Percentiles rank a stretch among this genome's conserved stretches.
Evolutionary conservation across 2,797 vertebrate species (phyloP).

Genomic region (Tapirus indicus): DNA sequence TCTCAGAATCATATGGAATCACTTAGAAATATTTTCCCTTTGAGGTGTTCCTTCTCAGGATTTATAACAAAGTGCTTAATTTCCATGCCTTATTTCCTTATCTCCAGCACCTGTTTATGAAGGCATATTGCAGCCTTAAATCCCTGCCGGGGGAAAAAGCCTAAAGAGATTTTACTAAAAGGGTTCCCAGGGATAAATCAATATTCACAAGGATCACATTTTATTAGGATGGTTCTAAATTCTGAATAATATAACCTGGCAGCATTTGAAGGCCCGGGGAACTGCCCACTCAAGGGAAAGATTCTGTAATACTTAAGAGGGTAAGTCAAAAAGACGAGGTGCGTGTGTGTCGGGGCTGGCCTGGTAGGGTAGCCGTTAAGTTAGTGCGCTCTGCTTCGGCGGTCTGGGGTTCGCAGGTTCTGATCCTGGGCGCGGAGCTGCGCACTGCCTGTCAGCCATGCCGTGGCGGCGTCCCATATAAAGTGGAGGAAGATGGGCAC

Average conservation of each 20-base stretch:
- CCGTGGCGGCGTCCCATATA: too few relatives aligned
- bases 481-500: too few relatives aligned
- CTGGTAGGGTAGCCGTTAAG: too few relatives aligned
- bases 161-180: slow-evolving; percentile 10
- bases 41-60: neutral
- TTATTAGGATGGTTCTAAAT: slow-evolving; percentile 51
- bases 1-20: neutral
- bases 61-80: neutral
- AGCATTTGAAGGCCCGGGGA: neutral
- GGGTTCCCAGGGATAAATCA: neutral
- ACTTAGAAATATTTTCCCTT: neutral
- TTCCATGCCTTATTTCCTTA: neutral
- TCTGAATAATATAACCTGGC: neutral
- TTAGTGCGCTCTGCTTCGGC: too few relatives aligned
- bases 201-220: neutral
- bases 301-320: neutral
- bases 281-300: neutral
- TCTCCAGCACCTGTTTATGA: neutral
- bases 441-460: too few relatives aligned
- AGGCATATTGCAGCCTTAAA: neutral
- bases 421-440: too few relatives aligned
- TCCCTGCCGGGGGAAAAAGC: neutral
- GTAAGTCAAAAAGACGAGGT: neutral
- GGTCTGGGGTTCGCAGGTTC: too few relatives aligned
- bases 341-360: too few relatives aligned